Conservation (phyloP, 2,888 invertebrate species). For the Odontocolon sp. region DNA sequence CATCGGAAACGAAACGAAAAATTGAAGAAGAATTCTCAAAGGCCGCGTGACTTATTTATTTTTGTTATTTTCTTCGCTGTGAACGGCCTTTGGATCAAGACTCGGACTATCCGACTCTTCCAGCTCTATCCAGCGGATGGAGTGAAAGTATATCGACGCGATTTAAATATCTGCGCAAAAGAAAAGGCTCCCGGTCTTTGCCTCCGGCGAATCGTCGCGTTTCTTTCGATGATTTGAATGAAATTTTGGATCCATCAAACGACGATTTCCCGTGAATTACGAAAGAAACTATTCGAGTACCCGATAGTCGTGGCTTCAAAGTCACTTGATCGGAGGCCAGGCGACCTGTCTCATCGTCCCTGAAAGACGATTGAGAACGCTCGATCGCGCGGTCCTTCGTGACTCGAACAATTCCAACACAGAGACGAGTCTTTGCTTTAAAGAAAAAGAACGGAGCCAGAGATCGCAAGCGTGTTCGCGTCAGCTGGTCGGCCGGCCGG, state of each 20-base stretch:
- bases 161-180: too few species aligned
- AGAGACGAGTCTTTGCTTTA: too few species aligned
- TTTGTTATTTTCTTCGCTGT: too few species aligned
- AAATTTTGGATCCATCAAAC: not conserved
- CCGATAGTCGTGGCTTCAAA: too few species aligned
- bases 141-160: slow-evolving; percentile 32
- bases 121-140: too few species aligned
- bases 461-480: not conserved
- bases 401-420: not conserved
- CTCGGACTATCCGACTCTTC: slow-evolving; percentile 4
- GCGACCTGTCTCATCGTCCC: slow-evolving; percentile 3
- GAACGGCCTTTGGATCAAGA: slow-evolving; percentile 14
- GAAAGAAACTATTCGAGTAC: not conserved
- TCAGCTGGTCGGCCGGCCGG: slow-evolving; percentile 43
- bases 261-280: not conserved
- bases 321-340: slow-evolving; percentile 8
- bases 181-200: too few species aligned
- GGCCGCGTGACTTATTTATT: too few species aligned
- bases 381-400: not conserved
- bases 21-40: too few species aligned
- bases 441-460: not conserved
- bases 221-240: not conserved
- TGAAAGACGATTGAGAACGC: slow-evolving; percentile 25
- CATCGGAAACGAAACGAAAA: too few species aligned
- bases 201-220: too few species aligned